Evolutionary conservation across 2,888 invertebrate genomes (phyloP).

Genomic region (Alsophila aescularia): DNA sequence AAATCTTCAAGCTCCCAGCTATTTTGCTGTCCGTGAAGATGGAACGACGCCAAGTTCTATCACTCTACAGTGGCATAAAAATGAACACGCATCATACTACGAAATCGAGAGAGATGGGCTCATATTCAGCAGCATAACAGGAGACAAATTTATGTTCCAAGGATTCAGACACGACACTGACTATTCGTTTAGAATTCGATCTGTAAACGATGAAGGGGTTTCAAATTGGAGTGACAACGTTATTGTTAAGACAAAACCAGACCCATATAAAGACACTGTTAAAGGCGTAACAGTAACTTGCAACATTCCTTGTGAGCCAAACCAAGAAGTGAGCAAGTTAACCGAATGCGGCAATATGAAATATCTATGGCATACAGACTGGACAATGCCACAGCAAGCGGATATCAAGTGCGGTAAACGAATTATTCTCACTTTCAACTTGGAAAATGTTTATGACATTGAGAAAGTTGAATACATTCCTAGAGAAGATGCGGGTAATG

Average conservation of each 20-base stretch:
- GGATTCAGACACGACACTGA: slow-evolving; percentile 53
- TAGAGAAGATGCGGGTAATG: slow-evolving; percentile 65
- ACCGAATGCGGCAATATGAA: slow-evolving; percentile 45
- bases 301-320: slow-evolving; percentile 54
- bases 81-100: slow-evolving; percentile 50
- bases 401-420: slow-evolving; percentile 41
- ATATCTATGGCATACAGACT: slow-evolving; percentile 59
- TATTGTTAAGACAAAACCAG: slow-evolving; percentile 48
- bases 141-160: slow-evolving; percentile 52
- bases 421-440: slow-evolving; percentile 55
- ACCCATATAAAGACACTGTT: slow-evolving; percentile 53
- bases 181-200: slow-evolving; percentile 64
- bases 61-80: slow-evolving; percentile 56
- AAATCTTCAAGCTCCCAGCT: slow-evolving; percentile 46
- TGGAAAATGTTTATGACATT: slow-evolving; percentile 50
- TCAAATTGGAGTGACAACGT: slow-evolving; percentile 69
- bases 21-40: slow-evolving; percentile 44
- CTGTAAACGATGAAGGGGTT: slow-evolving; percentile 51
- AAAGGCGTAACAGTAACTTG: slow-evolving; percentile 54
- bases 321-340: slow-evolving; percentile 52
- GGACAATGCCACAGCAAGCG: slow-evolving; percentile 47
- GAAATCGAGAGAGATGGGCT: slow-evolving; percentile 70
- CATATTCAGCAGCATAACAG: slow-evolving; percentile 61
- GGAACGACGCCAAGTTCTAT: slow-evolving; percentile 54
- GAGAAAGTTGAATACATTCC: slow-evolving; percentile 65